A percentile compares a stretch with the other conserved stretches of the same genome.
These are phyloP conservation scores for Axinella damicornis DNA, from an alignment of 37 sponge, comb jelly and placozoan species.

Conservation along the genomic window DNA sequence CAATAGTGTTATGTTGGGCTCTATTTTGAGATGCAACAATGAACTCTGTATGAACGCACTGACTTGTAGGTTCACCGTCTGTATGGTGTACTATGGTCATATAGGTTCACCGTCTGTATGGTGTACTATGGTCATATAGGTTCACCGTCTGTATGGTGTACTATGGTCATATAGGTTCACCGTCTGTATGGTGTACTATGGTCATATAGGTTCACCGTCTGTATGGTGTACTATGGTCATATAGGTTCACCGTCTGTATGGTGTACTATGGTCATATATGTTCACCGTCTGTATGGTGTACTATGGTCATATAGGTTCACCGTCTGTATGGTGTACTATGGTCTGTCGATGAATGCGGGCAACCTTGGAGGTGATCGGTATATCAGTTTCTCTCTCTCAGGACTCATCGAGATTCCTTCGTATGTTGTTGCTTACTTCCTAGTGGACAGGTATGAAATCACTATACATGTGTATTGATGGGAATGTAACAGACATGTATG, in stretches of 20 bases:
- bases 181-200: too few species aligned
- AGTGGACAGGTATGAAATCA: conserved; percentile 19
- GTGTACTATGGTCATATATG: too few species aligned
- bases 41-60: background rate
- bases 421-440: background rate
- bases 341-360: conserved; percentile 39
- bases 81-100: conserved; percentile 1
- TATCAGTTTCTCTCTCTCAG: conserved; percentile 30
- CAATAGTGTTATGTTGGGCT: background rate
- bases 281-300: too few species aligned
- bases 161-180: too few species aligned
- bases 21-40: too few species aligned
- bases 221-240: too few species aligned
- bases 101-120: conserved; percentile 40
- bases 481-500: too few species aligned
- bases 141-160: too few species aligned
- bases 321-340: conserved; percentile 43
- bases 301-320: too few species aligned
- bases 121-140: conserved; percentile 58
- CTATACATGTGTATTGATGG: too few species aligned
- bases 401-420: conserved; percentile 46
- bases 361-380: conserved; percentile 48
- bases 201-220: too few species aligned
- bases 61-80: conserved; percentile 39
- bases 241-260: too few species aligned